Conservation (phyloP, 2,888 invertebrate species). For the Temnothorax rugatulus region DNA sequence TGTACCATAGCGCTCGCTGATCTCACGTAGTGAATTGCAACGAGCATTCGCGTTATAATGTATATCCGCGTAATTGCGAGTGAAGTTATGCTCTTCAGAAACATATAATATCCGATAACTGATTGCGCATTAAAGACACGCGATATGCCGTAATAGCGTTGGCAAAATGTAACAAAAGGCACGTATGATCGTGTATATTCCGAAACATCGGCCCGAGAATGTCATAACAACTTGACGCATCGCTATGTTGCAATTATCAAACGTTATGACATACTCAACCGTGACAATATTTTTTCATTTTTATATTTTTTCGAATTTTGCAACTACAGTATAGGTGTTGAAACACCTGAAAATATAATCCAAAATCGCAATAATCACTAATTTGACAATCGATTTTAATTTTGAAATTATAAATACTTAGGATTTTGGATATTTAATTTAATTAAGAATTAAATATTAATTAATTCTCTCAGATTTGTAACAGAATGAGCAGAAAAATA, state of each 20-base stretch:
- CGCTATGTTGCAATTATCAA: background rate
- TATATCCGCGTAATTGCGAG: conserved; percentile 1
- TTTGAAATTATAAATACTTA: background rate
- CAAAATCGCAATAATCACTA: background rate
- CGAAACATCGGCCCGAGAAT: background rate
- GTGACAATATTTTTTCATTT: background rate
- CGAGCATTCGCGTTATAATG: background rate
- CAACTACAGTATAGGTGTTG: background rate
- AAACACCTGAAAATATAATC: background rate
- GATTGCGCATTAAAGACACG: conserved; percentile 3
- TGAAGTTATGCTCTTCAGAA: background rate
- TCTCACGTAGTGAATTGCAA: conserved; percentile 6
- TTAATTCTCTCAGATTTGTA: background rate
- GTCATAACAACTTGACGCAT: conserved; percentile 2
- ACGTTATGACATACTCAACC: conserved; percentile 1
- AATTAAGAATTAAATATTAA: background rate
- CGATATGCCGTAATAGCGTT: conserved; percentile 14
- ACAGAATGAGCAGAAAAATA: background rate
- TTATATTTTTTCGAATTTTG: background rate
- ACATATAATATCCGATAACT: conserved; percentile 7
- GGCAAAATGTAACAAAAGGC: background rate
- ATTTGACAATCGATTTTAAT: background rate
- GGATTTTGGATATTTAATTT: background rate
- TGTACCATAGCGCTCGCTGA: conserved; percentile 1
- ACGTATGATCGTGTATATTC: background rate